Evolutionary conservation across 2,888 invertebrate species (phyloP).

Genomic region (Diplolepis rosae): DNA sequence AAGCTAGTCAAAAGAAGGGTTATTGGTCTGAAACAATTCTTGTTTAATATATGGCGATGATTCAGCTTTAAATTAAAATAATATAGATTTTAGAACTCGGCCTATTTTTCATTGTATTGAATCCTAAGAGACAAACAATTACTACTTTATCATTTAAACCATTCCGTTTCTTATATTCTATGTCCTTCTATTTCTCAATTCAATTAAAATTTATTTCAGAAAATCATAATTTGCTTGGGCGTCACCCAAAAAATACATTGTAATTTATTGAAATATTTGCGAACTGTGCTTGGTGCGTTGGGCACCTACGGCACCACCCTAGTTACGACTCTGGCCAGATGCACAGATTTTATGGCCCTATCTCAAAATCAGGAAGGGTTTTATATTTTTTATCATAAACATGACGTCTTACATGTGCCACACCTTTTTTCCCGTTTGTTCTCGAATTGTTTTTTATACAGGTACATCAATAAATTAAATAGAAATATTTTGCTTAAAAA

Average conservation of each 20-base stretch:
- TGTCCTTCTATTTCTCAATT: slow-evolving; percentile 28
- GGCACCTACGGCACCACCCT: no score
- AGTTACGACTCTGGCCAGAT: no score
- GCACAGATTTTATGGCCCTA: slow-evolving; percentile 32
- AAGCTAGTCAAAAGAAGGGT: not conserved
- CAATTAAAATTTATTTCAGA: no score
- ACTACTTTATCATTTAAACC: slow-evolving; percentile 1
- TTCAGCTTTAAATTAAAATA: not conserved
- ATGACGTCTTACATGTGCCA: not conserved
- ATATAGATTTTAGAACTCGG: not conserved
- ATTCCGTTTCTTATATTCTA: not conserved
- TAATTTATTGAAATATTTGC: no score
- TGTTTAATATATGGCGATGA: not conserved
- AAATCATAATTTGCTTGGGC: no score
- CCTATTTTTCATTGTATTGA: not conserved
- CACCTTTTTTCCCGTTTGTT: not conserved
- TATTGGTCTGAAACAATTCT: not conserved
- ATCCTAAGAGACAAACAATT: not conserved
- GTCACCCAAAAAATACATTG: no score
- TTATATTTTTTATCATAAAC: not conserved
- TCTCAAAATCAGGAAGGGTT: slow-evolving; percentile 31
- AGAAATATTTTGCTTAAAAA: no score
- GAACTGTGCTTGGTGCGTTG: no score
- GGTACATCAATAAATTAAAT: no score
- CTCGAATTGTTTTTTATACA: no score